Percentiles rank a stretch among this genome's conserved stretches.
phyloP scores from a whole-genome alignment of 2,797 vertebrate species.

The Rhinoraja longicauda region DNA sequence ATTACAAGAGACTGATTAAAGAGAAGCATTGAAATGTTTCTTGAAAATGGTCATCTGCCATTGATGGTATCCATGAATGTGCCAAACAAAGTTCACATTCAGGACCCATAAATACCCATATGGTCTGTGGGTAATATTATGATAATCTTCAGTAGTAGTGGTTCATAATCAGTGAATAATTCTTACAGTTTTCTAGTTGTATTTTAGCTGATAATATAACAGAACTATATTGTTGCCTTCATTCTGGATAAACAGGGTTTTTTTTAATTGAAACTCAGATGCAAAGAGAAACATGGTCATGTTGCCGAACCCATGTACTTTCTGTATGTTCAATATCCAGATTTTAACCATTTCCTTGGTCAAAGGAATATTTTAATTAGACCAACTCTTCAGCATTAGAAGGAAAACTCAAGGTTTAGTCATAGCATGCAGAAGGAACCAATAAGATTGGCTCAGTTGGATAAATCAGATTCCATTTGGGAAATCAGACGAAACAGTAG shows the following conservation, averaged over 20 bases:
- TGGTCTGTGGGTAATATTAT: not conserved
- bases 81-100: not conserved
- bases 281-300: not conserved
- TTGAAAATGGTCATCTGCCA: not conserved
- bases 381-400: not conserved
- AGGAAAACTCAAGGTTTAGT: too few relatives aligned
- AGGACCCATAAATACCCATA: not conserved
- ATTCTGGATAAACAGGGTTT: not conserved
- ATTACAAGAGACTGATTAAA: not conserved
- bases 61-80: not conserved
- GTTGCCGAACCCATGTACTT: not conserved
- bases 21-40: not conserved
- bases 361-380: not conserved
- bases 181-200: not conserved
- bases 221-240: not conserved
- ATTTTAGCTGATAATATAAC: not conserved
- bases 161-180: not conserved
- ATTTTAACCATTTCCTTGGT: not conserved
- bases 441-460: too few relatives aligned
- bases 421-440: too few relatives aligned
- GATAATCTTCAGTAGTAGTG: not conserved
- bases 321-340: not conserved
- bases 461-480: too few relatives aligned
- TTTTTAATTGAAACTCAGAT: not conserved
- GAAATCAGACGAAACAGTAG: too few relatives aligned